Base-by-base conservation (phyloP, 2,888 invertebrate species). In the Thymelicus sylvestris region DNA sequence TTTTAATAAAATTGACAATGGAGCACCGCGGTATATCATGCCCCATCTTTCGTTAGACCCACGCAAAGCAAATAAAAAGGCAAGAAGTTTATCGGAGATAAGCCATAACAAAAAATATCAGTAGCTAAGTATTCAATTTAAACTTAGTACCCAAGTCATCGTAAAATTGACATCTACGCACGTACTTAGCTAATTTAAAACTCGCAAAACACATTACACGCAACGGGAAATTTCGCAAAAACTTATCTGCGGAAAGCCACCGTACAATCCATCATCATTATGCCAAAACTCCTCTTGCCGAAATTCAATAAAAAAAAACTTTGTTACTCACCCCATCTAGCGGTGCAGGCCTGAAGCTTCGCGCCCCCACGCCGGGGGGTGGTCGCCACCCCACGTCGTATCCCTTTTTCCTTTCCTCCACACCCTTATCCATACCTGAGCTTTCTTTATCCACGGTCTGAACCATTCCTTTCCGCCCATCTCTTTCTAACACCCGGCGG, bases 341-440 rank as follows among this genome's bases (percentile, higher is more conserved):
- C 85, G 92, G 89, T 81, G 76, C 80, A 77, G 75, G 75, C 82
- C 79, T 74, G 92, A 92, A 93, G 89, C 85, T 84, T 84, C 73
- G 79, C 75, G 79, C 84, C 85, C 83, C 86, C 81, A 82, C 84
- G 74, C 74, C 80, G 78, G 63, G 82, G 89, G 91, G 88, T 84
- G 87, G 85, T 72, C 67, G 80, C 88, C 90, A 87, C 91, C 91
- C 91, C 87, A 86, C 86, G 81, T 84, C 86, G 86, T 91, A 92
- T 92, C 91, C 91, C 91, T 92, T 93, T 92, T 93, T 92, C 91
- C 92, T 91, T 91, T 86, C 83, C 90, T 90, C 89, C 91, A 91
- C 91, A 91, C 93, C 93, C 92, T 92, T 92, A 92, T 90, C 91
- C 90, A 80, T 93, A 93, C 93, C 93, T 93, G 93, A 86, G 90